phyloP scores from a whole-genome alignment of 2,797 vertebrate genomes.

The Anguilla pacifica region DNA sequence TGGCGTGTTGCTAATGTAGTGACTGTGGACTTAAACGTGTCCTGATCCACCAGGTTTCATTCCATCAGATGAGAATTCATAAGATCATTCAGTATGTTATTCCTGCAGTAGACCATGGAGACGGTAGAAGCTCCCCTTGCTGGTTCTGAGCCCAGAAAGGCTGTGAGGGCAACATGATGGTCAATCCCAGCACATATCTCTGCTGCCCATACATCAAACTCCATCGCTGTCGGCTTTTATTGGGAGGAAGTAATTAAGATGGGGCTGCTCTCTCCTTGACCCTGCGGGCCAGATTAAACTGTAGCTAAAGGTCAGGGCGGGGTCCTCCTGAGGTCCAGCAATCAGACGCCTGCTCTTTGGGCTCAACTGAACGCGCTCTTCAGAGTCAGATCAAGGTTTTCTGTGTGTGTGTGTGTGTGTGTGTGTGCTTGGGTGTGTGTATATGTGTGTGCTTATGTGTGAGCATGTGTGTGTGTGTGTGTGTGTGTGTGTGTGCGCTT shows the following conservation, averaged over 20 bases:
- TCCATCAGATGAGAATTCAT: not conserved
- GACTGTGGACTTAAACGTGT: not conserved
- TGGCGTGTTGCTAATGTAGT: not conserved
- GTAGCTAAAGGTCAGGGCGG: conserved; percentile 59
- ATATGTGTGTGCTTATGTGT: not conserved
- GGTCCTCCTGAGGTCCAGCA: conserved; percentile 50
- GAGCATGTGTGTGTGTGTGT: not conserved
- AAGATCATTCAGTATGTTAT: not conserved
- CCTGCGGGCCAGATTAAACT: conserved; percentile 67
- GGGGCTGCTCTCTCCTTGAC: conserved; percentile 74
- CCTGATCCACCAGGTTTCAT: not conserved
- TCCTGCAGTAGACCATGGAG: conserved; percentile 14
- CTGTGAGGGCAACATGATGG: conserved; percentile 64
- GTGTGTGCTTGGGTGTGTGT: not conserved
- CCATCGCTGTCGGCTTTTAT: conserved; percentile 56
- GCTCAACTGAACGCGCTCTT: conserved; percentile 19
- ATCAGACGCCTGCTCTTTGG: conserved; percentile 42
- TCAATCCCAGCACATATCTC: conserved; percentile 63
- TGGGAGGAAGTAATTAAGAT: conserved; percentile 78
- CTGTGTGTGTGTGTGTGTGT: not conserved
- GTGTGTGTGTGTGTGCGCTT: not conserved
- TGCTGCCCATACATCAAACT: conserved; percentile 71
- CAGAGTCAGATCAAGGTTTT: conserved; percentile 37
- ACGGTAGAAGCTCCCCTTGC: conserved; percentile 25
- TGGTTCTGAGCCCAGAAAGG: conserved; percentile 29